A percentile compares a stretch with the other conserved stretches of the same genome.
Evolutionary conservation across 1,140 invertebrate genomes (phyloP).

Genomic region (Orius laevigatus): DNA sequence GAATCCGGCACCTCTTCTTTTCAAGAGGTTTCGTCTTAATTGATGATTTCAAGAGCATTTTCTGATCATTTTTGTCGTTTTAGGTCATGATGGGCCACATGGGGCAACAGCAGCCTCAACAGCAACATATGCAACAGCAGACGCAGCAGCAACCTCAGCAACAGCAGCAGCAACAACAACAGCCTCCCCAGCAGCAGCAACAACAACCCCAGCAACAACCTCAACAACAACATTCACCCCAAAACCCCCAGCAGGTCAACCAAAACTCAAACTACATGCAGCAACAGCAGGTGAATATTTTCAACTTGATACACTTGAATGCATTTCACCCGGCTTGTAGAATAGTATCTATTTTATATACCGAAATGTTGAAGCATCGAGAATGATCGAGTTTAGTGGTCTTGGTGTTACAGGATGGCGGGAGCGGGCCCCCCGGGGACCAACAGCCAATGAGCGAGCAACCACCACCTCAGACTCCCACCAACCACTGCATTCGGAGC

Average conservation of each 20-base stretch:
- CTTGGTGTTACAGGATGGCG: slow-evolving; percentile 20
- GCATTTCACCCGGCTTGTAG: too few species aligned
- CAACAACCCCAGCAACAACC: slow-evolving; percentile 20
- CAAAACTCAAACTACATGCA: slow-evolving; percentile 25
- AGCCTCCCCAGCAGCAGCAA: slow-evolving; percentile 24
- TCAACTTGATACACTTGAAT: neutral
- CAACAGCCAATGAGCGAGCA: slow-evolving; percentile 17
- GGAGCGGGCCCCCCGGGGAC: slow-evolving; percentile 14
- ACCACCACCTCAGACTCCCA: slow-evolving; percentile 24
- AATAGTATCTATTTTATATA: too few species aligned
- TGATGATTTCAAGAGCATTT: slow-evolving; percentile 17
- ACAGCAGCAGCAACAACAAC: slow-evolving; percentile 17
- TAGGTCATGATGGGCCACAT: slow-evolving; percentile 29
- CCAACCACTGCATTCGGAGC: slow-evolving; percentile 57
- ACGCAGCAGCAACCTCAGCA: slow-evolving; percentile 22
- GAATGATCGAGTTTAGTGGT: slow-evolving; percentile 16
- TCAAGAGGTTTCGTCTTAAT: slow-evolving; percentile 22
- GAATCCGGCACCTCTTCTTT: slow-evolving; percentile 21
- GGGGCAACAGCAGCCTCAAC: slow-evolving; percentile 19
- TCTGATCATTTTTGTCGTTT: slow-evolving; percentile 11
- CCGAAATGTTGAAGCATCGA: too few species aligned
- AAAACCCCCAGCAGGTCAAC: slow-evolving; percentile 15
- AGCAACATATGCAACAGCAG: slow-evolving; percentile 20
- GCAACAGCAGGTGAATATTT: slow-evolving; percentile 23
- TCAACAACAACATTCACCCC: neutral